phyloP scores from a whole-genome alignment of 2,797 vertebrate species.

The Eulemur rubriventer region DNA sequence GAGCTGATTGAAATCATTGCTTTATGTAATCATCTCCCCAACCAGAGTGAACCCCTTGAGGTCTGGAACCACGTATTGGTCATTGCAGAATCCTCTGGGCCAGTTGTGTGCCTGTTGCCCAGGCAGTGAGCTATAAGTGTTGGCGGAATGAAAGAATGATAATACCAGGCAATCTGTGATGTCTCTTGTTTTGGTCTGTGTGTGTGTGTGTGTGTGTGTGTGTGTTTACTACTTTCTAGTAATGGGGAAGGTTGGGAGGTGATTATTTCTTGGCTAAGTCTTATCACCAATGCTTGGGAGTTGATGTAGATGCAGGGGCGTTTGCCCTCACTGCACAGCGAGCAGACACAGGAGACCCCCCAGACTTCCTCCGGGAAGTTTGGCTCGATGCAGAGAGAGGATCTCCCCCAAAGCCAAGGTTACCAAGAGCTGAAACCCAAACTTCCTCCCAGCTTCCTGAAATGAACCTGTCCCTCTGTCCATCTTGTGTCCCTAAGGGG shows the following conservation, averaged over 20 bases:
- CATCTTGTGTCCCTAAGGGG: neutral
- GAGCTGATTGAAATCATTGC: neutral
- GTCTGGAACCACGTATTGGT: neutral
- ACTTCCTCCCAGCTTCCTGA: neutral
- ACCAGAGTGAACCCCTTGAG: neutral
- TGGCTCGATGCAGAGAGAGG: neutral
- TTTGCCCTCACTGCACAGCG: neutral
- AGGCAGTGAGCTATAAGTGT: neutral
- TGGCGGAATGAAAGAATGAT: neutral
- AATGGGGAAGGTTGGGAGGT: neutral
- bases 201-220: too few species aligned
- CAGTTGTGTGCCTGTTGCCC: neutral
- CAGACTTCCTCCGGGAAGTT: neutral
- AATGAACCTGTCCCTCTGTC: neutral
- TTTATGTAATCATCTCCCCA: neutral
- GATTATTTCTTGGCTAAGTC: neutral
- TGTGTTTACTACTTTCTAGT: neutral
- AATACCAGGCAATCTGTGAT: neutral
- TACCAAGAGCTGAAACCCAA: neutral
- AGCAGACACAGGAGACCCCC: neutral
- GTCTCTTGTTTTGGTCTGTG: neutral
- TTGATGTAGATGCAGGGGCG: neutral
- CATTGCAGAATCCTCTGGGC: neutral
- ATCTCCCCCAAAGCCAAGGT: neutral
- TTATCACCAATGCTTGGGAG: neutral